Evolutionary conservation across 2,113 vertebrate species (phyloP).

Genomic region (Lepisosteus osseus): DNA sequence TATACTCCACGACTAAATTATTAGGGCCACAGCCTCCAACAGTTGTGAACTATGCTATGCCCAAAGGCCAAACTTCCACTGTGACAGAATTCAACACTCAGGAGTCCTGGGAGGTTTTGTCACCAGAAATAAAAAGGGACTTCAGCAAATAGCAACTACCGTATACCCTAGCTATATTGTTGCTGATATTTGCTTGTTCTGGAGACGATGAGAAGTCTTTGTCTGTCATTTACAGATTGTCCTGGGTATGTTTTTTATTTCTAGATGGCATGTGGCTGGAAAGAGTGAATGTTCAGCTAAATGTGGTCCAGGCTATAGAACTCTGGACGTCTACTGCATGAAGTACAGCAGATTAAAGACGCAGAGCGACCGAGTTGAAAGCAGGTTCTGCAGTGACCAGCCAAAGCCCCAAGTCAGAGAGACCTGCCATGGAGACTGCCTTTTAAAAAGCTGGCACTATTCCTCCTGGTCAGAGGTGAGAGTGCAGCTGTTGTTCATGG

Average conservation of each 20-base stretch:
- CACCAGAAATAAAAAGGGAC: no score
- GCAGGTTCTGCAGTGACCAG: slow-evolving; percentile 69
- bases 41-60: no score
- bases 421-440: slow-evolving; percentile 82
- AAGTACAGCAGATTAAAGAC: slow-evolving; percentile 75
- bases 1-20: no score
- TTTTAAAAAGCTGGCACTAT: slow-evolving; percentile 86
- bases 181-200: not conserved
- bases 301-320: slow-evolving; percentile 82
- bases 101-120: no score
- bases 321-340: slow-evolving; percentile 82
- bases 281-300: slow-evolving; percentile 87
- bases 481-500: no score
- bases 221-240: not conserved
- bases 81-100: no score
- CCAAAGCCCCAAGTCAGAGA: slow-evolving; percentile 80
- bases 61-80: no score
- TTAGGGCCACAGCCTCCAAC: no score
- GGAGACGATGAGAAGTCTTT: not conserved
- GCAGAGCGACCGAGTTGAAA: slow-evolving; percentile 68
- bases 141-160: no score
- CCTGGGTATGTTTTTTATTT: slow-evolving; percentile 27
- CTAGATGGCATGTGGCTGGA: slow-evolving; percentile 83
- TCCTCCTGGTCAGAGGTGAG: slow-evolving; percentile 90
- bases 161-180: no score